Base-by-base conservation (phyloP, 2,888 invertebrate genomes). In the Eupithecia centaureata region DNA sequence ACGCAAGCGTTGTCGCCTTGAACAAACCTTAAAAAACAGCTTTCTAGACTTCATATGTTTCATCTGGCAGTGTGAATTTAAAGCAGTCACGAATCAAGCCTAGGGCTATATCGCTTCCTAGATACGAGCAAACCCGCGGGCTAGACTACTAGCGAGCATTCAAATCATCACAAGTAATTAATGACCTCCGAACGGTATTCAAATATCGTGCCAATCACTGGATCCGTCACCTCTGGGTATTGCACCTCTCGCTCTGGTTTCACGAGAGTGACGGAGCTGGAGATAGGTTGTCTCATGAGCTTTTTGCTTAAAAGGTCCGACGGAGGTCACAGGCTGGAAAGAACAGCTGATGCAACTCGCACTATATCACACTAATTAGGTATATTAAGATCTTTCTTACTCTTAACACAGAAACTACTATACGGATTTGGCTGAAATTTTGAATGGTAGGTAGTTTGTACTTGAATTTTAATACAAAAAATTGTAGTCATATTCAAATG, bases 181-280 rank as follows among this genome's bases (percentile, higher is more conserved):
- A 68, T 72, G 60, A 56, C 57, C 75, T 72, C 71, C 65, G 56
- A 81, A 82, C 80, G 77, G 79, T 82, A 82, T 79, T 81, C 79
- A 76, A 78, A 83, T 82, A 83, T 83, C 80, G 79, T 81, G 79
- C 82, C 82, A 82, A 85, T 84, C 84, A 84, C 72, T 64, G 63
- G 60, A 56, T 65, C 68, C 65, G 63, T 64, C 68, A 63, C 65
- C 68, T 65, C 60, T 72, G 69, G 68, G 18, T 42, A 22, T 47
- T 70, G 28, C n/a, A 65, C 56, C 25, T 73, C 73, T 68, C 72
- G 54, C 27, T 70, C 56, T 47, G 22, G 38, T 47, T 12, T 13
- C 15, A 27, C 18, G 15, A 4, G 63, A 59, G 52, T 18, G 68
- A 76, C 18, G 5, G 66, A 61, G 74, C 73, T 32, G 12, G 65